These are phyloP conservation scores for Rhopalosiphum padi DNA, from an alignment of 1,140 invertebrate species.

Conservation along the genomic window DNA sequence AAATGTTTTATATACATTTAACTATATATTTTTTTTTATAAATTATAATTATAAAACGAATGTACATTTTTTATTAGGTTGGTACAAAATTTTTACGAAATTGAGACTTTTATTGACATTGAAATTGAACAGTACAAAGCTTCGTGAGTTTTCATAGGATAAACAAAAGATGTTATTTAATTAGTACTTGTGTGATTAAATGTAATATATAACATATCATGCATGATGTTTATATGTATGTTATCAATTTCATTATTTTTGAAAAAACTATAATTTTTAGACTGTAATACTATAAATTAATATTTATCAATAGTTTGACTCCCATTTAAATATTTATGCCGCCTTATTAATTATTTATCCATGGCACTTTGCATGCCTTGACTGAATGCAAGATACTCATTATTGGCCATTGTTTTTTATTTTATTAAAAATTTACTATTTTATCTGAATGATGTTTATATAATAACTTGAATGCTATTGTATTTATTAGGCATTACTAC, in stretches of 20 bases:
- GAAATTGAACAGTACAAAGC: slow-evolving; percentile 33
- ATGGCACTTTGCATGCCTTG: slow-evolving; percentile 16
- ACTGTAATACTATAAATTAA: neutral
- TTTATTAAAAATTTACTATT: neutral
- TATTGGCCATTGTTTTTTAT: neutral
- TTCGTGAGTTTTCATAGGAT: slow-evolving; percentile 34
- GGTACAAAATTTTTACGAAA: slow-evolving; percentile 29
- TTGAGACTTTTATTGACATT: neutral
- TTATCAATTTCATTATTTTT: neutral
- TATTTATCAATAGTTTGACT: neutral
- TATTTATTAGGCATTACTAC: neutral
- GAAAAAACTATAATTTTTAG: neutral
- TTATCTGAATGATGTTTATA: neutral
- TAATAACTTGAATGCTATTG: neutral
- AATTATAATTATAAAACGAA: neutral
- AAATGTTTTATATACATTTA: neutral
- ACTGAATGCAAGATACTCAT: slow-evolving; percentile 12
- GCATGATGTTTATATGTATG: slow-evolving; percentile 17
- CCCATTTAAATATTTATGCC: neutral
- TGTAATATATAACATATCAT: neutral
- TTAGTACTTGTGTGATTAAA: neutral
- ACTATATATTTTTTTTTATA: neutral
- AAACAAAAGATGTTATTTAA: neutral
- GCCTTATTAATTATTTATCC: neutral
- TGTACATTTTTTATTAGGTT: slow-evolving; percentile 33